Percentiles rank a stretch among this genome's conserved stretches.
Conservation (phyloP, 2,113 vertebrate genomes). For the Sander vitreus region DNA sequence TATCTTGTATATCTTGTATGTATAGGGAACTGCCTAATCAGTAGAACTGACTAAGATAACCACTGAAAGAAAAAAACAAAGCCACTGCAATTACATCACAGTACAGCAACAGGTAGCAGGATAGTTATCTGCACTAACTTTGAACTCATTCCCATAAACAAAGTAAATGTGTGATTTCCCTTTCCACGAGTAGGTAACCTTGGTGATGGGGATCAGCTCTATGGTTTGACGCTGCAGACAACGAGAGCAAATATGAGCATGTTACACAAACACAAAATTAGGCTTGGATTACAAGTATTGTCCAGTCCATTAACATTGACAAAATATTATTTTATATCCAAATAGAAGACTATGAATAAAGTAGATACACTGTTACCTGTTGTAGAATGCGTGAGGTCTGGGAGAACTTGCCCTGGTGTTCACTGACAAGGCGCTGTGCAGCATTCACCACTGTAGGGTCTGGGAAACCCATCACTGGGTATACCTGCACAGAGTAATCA, state of each 20-base stretch:
- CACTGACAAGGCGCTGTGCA: constrained; percentile 79
- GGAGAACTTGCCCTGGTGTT: constrained; percentile 81
- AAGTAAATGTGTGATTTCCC: constrained; percentile 79
- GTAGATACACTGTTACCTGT: constrained; percentile 76
- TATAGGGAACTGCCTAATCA: neutral
- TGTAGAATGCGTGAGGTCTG: constrained; percentile 82
- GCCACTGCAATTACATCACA: constrained; percentile 67
- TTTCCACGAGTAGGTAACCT: constrained; percentile 84
- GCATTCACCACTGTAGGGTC: constrained; percentile 73
- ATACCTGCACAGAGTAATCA: constrained; percentile 73
- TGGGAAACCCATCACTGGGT: constrained; percentile 83
- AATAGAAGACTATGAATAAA: neutral
- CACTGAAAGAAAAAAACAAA: neutral
- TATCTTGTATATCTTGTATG: neutral
- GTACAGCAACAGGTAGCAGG: constrained; percentile 84
- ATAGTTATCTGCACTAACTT: constrained; percentile 82
- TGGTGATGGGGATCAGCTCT: constrained; percentile 86
- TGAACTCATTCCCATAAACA: constrained; percentile 85
- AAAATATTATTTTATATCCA: neutral
- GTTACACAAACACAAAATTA: neutral
- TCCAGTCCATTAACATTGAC: neutral
- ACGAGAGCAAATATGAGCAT: constrained; percentile 36
- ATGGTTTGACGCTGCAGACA: constrained; percentile 84
- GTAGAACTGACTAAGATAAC: neutral
- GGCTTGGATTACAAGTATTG: neutral